Evolutionary conservation across 92 coral and sea anemone species (phyloP).

Genomic region (Muricea muricata): DNA sequence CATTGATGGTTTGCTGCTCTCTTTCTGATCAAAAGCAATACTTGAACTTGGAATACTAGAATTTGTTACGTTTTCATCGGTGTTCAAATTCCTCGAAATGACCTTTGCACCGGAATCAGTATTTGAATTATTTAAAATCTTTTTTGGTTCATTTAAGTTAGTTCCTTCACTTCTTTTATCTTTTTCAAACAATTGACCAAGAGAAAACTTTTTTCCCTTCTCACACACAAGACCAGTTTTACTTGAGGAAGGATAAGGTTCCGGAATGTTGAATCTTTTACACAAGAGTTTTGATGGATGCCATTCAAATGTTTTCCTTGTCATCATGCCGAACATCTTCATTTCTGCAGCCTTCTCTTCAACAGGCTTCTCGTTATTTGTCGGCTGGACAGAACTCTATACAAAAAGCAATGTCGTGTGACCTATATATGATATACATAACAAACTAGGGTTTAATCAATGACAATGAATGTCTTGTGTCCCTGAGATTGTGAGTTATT

Average conservation of each 20-base stretch:
- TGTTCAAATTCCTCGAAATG: background rate
- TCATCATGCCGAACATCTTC: slow-evolving; percentile 95
- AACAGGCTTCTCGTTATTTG: slow-evolving; percentile 26
- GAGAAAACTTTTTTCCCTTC: slow-evolving; percentile 74
- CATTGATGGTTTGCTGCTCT: slow-evolving; percentile 79
- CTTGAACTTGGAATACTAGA: background rate
- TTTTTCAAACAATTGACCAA: slow-evolving; percentile 60
- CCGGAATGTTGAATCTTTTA: slow-evolving; percentile 93
- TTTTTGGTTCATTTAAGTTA: background rate
- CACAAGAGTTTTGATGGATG: slow-evolving; percentile 89
- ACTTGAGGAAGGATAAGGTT: slow-evolving; percentile 87
- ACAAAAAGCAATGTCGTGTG: background rate
- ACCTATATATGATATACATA: background rate
- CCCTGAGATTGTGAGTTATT: too few species aligned
- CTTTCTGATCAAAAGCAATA: slow-evolving; percentile 26
- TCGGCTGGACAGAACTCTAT: slow-evolving; percentile 55
- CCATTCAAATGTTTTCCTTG: slow-evolving; percentile 91
- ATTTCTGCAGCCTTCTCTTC: slow-evolving; percentile 73
- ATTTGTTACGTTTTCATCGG: background rate
- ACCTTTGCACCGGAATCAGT: background rate
- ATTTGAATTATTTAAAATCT: background rate
- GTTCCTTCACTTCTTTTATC: background rate
- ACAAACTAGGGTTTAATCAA: too few species aligned
- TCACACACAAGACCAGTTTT: slow-evolving; percentile 72
- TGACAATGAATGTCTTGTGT: too few species aligned